Evolutionary conservation across 2,797 vertebrate species (phyloP), one percentile per base, ranked within the genome.

Genomic region (Betta splendens): DNA sequence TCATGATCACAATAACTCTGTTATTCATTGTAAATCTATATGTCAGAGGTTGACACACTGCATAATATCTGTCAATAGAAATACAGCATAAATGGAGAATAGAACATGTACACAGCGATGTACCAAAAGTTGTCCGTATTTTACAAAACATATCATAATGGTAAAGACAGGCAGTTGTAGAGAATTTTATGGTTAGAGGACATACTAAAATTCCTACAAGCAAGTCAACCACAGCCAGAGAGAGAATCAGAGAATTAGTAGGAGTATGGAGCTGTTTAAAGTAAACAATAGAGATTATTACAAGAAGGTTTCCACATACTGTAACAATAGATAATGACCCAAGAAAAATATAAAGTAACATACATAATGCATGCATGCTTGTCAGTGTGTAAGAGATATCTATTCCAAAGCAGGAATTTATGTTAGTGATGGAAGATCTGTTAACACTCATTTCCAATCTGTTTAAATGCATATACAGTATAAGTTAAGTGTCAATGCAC

Each of bases 221-320:
- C 22, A 95, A 89, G 72, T 96, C 94, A 2, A 88, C 92, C 0
- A 87, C 83, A 42, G 94, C 93, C 88, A 95, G 87, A 25, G 94
- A 95, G 58, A 94, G 84, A 42, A 94, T 83, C 16, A 96, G 85
- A 56, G 89, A 93, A 66, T 95, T 95, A 0, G 94, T 94, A 3
- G 92, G 92, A 0, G 88, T 91, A 25, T 93, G 94, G 25, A 96
- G 92, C 75, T 96, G 90, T 69, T 91, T 94, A 80, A 96, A 96
- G 74, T 95, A 93, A 12, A 87, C 70, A 68, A 96, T 87, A 6
- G 94, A 92, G 64, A 94, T 85, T 42, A 95, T 93, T 33, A 96
- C 92, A 61, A 95, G 68, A 26, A 75, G 37, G 28, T 78, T 81
- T 39, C 79, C 75, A 54, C 61, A 67, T 5, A 54, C 18, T 35